Percentiles rank a stretch among this genome's conserved stretches.
These are phyloP conservation scores for Sakesphorus luctuosus DNA, from an alignment of 2,113 vertebrate genomes.

Conservation along the genomic window DNA sequence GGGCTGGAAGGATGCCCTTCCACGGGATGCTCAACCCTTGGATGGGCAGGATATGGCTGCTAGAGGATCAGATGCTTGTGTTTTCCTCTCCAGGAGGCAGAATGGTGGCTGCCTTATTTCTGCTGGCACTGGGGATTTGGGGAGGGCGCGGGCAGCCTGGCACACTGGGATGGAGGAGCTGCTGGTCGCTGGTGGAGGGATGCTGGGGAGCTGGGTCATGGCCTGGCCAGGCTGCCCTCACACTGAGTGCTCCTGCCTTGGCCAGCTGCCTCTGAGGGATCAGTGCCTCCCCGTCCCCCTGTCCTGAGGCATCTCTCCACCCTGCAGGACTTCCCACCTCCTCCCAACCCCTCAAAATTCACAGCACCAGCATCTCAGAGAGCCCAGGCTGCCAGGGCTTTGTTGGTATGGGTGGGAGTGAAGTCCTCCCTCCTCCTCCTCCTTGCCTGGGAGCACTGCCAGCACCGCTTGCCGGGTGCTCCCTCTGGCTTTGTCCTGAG, in stretches of 20 bases:
- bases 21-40: fast-evolving
- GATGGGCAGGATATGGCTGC: fast-evolving
- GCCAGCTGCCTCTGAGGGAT: neutral
- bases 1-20: neutral
- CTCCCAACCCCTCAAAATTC: neutral
- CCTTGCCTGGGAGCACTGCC: neutral
- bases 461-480: neutral
- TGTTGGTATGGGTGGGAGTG: neutral
- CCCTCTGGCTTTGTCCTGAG: conserved; percentile 16
- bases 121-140: neutral
- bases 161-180: neutral
- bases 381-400: neutral
- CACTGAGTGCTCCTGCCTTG: neutral
- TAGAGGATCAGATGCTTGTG: fast-evolving
- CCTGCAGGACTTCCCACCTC: neutral
- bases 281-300: neutral
- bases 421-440: neutral
- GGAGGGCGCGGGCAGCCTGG: neutral
- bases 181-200: neutral
- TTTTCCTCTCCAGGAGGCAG: neutral
- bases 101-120: neutral
- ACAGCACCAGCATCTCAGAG: neutral
- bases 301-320: neutral
- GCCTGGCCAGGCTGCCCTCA: fast-evolving
- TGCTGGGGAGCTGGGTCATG: fast-evolving